Evolutionary conservation across 1,140 invertebrate species (phyloP), one percentile per base, ranked within the genome.

Genomic region (Leguminivora glycinivorella): DNA sequence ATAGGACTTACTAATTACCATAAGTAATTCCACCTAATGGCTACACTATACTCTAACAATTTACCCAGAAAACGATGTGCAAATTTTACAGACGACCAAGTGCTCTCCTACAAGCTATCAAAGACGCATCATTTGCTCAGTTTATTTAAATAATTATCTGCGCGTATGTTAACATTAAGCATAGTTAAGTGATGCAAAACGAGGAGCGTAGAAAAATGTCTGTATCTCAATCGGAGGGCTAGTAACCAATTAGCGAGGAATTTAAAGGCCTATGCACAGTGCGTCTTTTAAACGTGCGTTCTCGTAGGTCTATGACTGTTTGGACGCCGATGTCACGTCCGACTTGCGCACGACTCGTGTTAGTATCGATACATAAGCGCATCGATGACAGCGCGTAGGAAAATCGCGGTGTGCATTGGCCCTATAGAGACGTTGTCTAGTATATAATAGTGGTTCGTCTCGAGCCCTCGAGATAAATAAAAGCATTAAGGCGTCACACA

Each of bases 231-330:
- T 83, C 67, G 82, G 78, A 81, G 72, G 72, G 78, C 81, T 77
- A 75, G 83, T 81, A 78, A 79, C 85, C 83, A 90, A 90, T 90
- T 88, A 90, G 84, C 74, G 76, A 19, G 14, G 4, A 17, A 63
- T 63, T 63, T 63, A 29, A 63, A 63, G n/a, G n/a, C n/a, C n/a
- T n/a, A n/a, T n/a, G n/a, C n/a, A n/a, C n/a, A n/a, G n/a, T n/a
- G n/a, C n/a, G n/a, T n/a, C n/a, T n/a, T n/a, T n/a, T n/a, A n/a
- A n/a, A n/a, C n/a, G n/a, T n/a, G n/a, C n/a, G n/a, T n/a, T n/a
- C n/a, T n/a, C n/a, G n/a, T n/a, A n/a, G n/a, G n/a, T n/a, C n/a
- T n/a, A n/a, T n/a, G n/a, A n/a, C n/a, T n/a, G n/a, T n/a, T n/a
- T n/a, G n/a, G n/a, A n/a, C n/a, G n/a, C n/a, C n/a, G n/a, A n/a